These are phyloP conservation scores for Dicrurus megarhynchus DNA, from an alignment of 2,113 vertebrate genomes.

Conservation along the genomic window DNA sequence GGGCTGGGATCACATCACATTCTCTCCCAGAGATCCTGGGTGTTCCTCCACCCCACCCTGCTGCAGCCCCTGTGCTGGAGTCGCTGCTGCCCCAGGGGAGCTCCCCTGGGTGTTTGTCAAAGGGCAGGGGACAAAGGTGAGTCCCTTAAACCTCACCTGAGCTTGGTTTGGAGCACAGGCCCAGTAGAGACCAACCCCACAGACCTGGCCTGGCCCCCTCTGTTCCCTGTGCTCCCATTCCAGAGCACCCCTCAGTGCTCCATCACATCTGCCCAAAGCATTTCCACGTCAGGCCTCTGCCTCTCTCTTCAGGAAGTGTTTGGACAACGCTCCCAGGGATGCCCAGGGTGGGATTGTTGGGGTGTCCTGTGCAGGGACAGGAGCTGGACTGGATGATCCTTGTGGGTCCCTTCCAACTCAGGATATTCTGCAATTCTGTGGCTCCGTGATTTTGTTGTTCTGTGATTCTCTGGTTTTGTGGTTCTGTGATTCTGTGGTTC, in stretches of 20 bases:
- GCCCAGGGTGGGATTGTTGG: background rate
- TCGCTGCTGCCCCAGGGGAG: background rate
- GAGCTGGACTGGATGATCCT: background rate
- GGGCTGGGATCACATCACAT: background rate
- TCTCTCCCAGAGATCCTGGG: background rate
- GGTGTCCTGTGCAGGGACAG: background rate
- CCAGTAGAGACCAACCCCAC: background rate
- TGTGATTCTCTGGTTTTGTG: background rate
- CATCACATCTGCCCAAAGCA: background rate
- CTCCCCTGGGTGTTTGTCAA: background rate
- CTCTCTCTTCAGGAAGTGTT: background rate
- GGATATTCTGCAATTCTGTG: accelerated
- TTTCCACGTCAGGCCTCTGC: background rate
- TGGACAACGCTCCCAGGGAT: background rate
- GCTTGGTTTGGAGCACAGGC: background rate
- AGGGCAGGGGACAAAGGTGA: background rate
- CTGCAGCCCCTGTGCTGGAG: background rate
- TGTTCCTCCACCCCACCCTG: background rate
- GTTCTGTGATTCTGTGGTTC: background rate
- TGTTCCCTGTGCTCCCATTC: background rate
- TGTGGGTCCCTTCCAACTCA: background rate
- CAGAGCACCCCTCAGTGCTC: background rate
- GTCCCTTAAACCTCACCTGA: background rate
- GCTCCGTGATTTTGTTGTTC: accelerated
- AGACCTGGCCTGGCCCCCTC: background rate